Conservation (phyloP, 2,797 vertebrate genomes). For the Knipowitschia caucasica region DNA sequence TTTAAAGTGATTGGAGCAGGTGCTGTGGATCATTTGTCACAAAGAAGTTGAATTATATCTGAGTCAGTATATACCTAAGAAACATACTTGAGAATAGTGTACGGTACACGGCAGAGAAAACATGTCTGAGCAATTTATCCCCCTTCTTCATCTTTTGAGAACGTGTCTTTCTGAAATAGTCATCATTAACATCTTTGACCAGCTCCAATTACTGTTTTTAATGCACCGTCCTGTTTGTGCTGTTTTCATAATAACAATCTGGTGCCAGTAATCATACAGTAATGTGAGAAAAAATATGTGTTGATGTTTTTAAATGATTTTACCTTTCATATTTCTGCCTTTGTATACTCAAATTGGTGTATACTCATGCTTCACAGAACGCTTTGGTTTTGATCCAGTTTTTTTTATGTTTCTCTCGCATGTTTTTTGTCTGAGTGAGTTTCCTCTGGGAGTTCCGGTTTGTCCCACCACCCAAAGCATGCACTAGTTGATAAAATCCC, state of each 20-base stretch:
- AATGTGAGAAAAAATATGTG: too few species aligned
- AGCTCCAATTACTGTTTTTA: background rate
- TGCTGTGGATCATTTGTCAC: conserved; percentile 32
- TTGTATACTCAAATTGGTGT: too few species aligned
- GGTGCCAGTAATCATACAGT: background rate
- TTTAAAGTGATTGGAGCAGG: conserved; percentile 12
- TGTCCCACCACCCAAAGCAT: too few species aligned
- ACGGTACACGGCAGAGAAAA: background rate
- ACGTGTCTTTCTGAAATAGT: background rate
- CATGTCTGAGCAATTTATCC: background rate
- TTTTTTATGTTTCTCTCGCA: too few species aligned
- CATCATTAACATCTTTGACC: background rate
- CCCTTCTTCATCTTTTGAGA: background rate
- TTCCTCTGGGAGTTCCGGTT: too few species aligned
- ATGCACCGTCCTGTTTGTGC: background rate
- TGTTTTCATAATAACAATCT: background rate
- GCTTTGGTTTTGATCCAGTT: too few species aligned
- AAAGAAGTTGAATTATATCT: conserved; percentile 10
- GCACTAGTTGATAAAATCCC: too few species aligned
- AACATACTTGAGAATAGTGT: background rate
- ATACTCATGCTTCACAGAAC: too few species aligned
- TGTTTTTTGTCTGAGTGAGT: too few species aligned
- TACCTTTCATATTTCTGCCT: too few species aligned
- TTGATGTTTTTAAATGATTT: too few species aligned
- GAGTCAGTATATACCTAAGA: conserved; percentile 7